Base-by-base conservation (phyloP, 2,888 invertebrate species). In the Cryptophagus acutangulus region DNA sequence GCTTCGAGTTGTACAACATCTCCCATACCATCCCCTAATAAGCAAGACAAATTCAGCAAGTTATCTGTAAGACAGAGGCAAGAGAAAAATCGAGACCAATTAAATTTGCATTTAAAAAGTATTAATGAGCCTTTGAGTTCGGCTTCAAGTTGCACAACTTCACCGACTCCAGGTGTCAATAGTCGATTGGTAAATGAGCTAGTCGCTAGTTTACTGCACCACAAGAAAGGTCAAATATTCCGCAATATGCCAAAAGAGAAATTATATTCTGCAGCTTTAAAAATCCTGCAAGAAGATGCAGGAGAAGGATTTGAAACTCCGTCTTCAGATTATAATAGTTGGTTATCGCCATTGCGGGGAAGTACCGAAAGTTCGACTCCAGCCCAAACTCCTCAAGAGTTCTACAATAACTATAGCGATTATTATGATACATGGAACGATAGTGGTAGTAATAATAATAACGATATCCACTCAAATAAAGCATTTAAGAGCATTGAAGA, bases 151-250 rank as follows among this genome's bases (percentile, higher is more conserved):
- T 74, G 74, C 10, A 71, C 75, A 37, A 74, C 72, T 9, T 10
- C 20, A 9, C 3, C 26, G 12, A 74, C 75, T 5, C 71, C 72
- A 2, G 64, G 69, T 9, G 61, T 71, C 9, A 77, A 72, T 52
- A 78, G 78, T 43, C 71, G 74, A 49, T 60, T 78, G 17, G 76
- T 78, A 2, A 74, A 74, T 40, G 78, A 79, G 57, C 58, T 79
- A 38, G 74, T 79, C 2, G 74, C 77, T 55, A 78, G 77, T 58
- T 66, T 79, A 36, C 61, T 78, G 18, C 67, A 71, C 25, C 73
- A 73, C 41, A 76, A 73, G 52, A 75, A 77, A 51, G 76, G 77
- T 12, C 65, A 71, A 26, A 69, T 71, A 25, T 69, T 78, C 41
- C 69, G 71, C 39, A 71, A 75, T 38, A 62, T 79, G 43, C 75